A percentile compares a stretch with the other conserved stretches of the same genome.
Evolutionary conservation across 35 echinoderm and acorn worm species (phyloP).

Genomic region (Apostichopus parvimensis): DNA sequence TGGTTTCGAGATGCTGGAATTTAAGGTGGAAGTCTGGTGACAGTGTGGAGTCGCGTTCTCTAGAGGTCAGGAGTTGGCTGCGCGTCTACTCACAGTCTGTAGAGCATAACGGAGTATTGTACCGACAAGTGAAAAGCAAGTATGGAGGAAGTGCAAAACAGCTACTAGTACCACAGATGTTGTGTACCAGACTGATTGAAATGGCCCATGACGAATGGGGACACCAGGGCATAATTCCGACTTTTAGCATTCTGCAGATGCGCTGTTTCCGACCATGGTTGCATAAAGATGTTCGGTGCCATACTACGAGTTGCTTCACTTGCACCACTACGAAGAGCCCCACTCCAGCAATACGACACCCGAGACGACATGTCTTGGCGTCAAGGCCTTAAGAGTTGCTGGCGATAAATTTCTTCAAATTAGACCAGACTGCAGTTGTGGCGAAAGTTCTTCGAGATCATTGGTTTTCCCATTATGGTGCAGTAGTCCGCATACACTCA

Average conservation of each 20-base stretch:
- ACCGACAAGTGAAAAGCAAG: background rate
- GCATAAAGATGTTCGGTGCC: conserved; percentile 26
- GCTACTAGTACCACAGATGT: conserved; percentile 2
- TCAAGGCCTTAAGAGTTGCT: background rate
- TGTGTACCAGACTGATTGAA: background rate
- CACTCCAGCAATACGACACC: conserved; percentile 8
- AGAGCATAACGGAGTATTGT: conserved; percentile 11
- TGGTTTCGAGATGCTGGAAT: background rate
- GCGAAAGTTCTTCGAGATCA: too few relatives aligned
- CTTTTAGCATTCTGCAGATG: background rate
- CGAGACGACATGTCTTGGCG: conserved; percentile 50
- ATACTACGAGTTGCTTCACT: conserved; percentile 43
- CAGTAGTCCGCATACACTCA: too few relatives aligned
- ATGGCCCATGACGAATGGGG: background rate
- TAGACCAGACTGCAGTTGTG: too few relatives aligned
- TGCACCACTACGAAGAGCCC: conserved; percentile 54
- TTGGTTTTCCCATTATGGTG: too few relatives aligned
- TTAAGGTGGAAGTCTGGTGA: background rate
- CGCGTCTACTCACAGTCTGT: background rate
- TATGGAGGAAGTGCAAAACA: background rate
- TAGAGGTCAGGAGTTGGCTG: background rate
- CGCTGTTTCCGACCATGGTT: conserved; percentile 61
- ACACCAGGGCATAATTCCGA: background rate
- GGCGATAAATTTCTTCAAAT: too few relatives aligned
- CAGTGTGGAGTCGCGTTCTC: background rate